A percentile compares a stretch with the other conserved stretches of the same genome.
These are phyloP conservation scores for Suillia variegata DNA, from an alignment of 2,888 invertebrate species.

Conservation along the genomic window DNA sequence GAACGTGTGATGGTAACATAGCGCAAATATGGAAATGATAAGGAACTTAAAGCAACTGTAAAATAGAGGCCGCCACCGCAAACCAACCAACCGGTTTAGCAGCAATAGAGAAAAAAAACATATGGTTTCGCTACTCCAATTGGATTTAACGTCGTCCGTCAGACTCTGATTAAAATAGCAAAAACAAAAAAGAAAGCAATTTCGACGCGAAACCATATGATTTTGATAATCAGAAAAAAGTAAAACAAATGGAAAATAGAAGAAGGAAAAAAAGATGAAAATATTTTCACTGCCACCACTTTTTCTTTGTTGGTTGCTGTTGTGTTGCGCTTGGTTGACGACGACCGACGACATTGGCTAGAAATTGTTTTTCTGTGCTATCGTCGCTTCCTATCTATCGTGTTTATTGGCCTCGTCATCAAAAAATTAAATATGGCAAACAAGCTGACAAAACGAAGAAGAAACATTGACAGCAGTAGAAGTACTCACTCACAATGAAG, in stretches of 20 bases:
- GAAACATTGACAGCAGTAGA: neutral
- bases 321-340: neutral
- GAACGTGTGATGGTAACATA: no score
- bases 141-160: neutral
- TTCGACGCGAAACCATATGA: constrained; percentile 39
- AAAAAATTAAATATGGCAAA: neutral
- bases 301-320: constrained; percentile 26
- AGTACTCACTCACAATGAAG: no score
- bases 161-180: no score
- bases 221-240: constrained; percentile 35
- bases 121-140: constrained; percentile 34
- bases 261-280: neutral
- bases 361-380: neutral
- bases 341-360: neutral
- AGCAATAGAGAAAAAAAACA: constrained; percentile 27
- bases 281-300: constrained; percentile 22
- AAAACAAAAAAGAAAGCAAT: neutral
- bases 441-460: neutral
- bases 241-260: constrained; percentile 23
- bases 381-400: neutral
- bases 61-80: neutral
- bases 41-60: neutral
- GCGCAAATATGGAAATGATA: neutral
- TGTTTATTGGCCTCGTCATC: neutral
- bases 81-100: neutral